A percentile compares a stretch with the other conserved stretches of the same genome.
Evolutionary conservation across 2,888 invertebrate genomes (phyloP).

Genomic region (Scotopteryx bipunctaria): DNA sequence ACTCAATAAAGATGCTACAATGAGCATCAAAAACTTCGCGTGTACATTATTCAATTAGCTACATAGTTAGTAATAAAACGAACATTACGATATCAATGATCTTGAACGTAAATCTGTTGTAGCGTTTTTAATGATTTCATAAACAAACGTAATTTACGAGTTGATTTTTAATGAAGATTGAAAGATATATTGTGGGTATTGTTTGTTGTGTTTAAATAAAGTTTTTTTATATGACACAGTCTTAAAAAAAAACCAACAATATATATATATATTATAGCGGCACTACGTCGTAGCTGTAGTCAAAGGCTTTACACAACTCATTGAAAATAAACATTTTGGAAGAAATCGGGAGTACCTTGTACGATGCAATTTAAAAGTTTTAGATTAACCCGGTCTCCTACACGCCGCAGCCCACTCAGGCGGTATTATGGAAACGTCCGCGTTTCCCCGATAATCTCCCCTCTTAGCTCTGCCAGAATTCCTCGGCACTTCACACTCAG

Average conservation of each 20-base stretch:
- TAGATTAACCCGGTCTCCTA: constrained; percentile 30
- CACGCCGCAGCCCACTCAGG: constrained; percentile 38
- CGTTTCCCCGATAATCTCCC: constrained; percentile 48
- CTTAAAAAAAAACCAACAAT: no score
- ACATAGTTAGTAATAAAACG: constrained; percentile 27
- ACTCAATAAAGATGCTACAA: constrained; percentile 1
- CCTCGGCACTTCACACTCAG: constrained; percentile 28
- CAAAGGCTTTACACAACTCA: background rate
- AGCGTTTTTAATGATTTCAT: constrained; percentile 32
- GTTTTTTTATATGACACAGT: no score
- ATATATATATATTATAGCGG: background rate
- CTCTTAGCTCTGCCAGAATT: constrained; percentile 42
- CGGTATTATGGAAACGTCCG: constrained; percentile 47
- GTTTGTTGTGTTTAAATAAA: no score
- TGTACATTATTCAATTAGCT: constrained; percentile 38
- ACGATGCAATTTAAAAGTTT: constrained; percentile 20
- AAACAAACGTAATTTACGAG: constrained; percentile 28
- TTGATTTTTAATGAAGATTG: constrained; percentile 13
- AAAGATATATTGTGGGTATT: background rate
- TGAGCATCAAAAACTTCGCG: constrained; percentile 32
- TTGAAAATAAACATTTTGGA: no score
- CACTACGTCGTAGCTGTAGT: background rate
- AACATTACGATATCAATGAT: constrained; percentile 30
- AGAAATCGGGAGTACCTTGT: no score
- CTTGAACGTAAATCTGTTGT: constrained; percentile 26